Evolutionary conservation across 64 coral and sea anemone genomes (phyloP).

Genomic region (Hydrozoanthus tunicans): DNA sequence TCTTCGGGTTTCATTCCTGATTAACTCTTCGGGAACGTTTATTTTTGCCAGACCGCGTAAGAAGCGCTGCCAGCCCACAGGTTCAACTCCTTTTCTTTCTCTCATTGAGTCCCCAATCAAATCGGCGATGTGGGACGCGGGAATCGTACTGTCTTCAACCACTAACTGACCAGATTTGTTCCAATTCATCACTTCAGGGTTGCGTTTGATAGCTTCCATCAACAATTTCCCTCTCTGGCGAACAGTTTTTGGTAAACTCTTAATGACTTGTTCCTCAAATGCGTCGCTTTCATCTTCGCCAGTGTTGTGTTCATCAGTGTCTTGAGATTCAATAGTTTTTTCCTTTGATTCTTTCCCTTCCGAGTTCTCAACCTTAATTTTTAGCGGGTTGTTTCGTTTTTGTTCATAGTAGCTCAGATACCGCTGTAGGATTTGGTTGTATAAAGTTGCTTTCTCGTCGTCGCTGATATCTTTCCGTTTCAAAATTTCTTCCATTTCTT

Average conservation of each 20-base stretch:
- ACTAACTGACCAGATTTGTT: too few species aligned
- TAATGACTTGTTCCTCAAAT: constrained; percentile 36
- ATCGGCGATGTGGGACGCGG: too few species aligned
- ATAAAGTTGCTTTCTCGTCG: constrained; percentile 55
- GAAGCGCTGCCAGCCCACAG: too few species aligned
- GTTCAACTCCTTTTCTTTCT: constrained; percentile 46
- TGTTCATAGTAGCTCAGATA: constrained; percentile 57
- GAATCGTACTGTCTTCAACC: too few species aligned
- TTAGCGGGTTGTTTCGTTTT: constrained; percentile 41
- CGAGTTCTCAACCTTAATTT: constrained; percentile 16
- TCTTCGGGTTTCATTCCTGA: background rate
- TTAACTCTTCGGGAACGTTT: too few species aligned
- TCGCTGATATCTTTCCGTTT: constrained; percentile 37
- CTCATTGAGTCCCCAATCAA: background rate
- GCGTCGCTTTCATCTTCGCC: constrained; percentile 39
- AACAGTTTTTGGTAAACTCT: background rate
- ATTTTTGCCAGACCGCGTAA: too few species aligned
- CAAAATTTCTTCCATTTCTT: constrained; percentile 62
- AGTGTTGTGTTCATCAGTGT: constrained; percentile 2
- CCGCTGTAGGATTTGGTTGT: constrained; percentile 45
- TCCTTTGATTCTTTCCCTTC: constrained; percentile 17
- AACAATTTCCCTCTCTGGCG: too few species aligned
- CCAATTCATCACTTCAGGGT: too few species aligned
- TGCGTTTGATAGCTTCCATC: too few species aligned
- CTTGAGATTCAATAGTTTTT: constrained; percentile 18